Base-by-base conservation (phyloP, 2,888 invertebrate genomes). In the Thelaira solivaga region DNA sequence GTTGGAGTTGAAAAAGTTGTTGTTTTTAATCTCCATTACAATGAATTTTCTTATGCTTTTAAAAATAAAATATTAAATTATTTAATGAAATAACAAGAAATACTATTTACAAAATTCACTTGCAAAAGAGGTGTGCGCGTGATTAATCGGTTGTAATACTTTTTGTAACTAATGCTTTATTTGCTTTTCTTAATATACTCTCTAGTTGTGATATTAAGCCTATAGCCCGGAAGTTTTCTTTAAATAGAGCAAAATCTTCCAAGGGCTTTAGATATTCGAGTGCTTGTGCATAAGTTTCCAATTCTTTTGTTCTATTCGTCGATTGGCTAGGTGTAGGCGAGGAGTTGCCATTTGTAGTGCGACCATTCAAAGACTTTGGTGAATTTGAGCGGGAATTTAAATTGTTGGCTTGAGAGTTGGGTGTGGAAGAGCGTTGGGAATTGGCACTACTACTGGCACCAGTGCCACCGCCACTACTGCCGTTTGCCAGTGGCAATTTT, bases 181-280 rank as follows among this genome's bases (percentile, higher is more conserved):
- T 84, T 3, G 84, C 86, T 53, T 86, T 86, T 41, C 85, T 85
- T 24, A 86, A 76, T 65, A 88, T 84, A 62, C 82, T 49, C 68
- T 88, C 88, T 65, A 88, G 67, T 68, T 88, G 88, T 1, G 88
- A 86, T 20, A 88, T 83, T 62, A 88, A 67, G 0, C 88, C 88
- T 67, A 88, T 88, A 24, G 88, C 88, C 8, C 88, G 85, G 64
- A 86, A 88, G 43, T 88, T 87, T 64, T 88, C 88, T 71, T 86
- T 87, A 71, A 86, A 83, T 4, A 88, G 83, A 10, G 85, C 88
- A 80, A 88, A 88, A 16, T 88, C 88, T 64, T 88, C 88, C 31
- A 88, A 57, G 0, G 88, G 88, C 47, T 86, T 88, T 0, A 88
- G 78, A 57, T 88, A 86, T 36, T 85, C 85, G 49, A 88, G 64